Conservation (phyloP, 2,113 vertebrate species). For the Nettapus auritus region DNA sequence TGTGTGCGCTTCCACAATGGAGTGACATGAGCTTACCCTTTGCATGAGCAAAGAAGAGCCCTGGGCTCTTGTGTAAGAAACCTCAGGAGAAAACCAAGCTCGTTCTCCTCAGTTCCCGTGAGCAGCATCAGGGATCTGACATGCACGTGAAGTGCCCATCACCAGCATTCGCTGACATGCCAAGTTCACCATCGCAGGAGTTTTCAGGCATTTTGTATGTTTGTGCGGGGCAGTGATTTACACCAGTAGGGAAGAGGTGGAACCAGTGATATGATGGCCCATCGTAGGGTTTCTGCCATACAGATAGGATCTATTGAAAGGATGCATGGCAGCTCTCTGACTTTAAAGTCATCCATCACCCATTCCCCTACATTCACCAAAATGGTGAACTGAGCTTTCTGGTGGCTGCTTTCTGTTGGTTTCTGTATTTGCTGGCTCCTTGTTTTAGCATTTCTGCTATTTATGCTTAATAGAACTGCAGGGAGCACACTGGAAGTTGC, state of each 20-base stretch:
- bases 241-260: not conserved
- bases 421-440: not conserved
- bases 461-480: not conserved
- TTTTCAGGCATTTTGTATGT: not conserved
- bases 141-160: not conserved
- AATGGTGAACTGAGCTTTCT: not conserved
- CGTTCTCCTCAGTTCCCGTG: not conserved
- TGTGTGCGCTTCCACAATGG: accelerated
- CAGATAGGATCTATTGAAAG: not conserved
- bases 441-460: not conserved
- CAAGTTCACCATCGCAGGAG: not conserved
- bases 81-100: not conserved
- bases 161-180: not conserved
- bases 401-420: not conserved
- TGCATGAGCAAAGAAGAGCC: not conserved
- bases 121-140: not conserved
- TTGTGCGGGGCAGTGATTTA: not conserved
- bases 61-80: not conserved
- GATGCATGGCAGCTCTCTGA: not conserved
- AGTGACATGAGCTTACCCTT: not conserved
- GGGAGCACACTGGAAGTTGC: not conserved
- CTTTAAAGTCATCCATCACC: not conserved
- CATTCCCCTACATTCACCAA: not conserved
- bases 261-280: not conserved
- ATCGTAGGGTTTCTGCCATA: not conserved